These are phyloP conservation scores for Dinomys branickii DNA, from an alignment of 2,113 vertebrate species.

Conservation along the genomic window DNA sequence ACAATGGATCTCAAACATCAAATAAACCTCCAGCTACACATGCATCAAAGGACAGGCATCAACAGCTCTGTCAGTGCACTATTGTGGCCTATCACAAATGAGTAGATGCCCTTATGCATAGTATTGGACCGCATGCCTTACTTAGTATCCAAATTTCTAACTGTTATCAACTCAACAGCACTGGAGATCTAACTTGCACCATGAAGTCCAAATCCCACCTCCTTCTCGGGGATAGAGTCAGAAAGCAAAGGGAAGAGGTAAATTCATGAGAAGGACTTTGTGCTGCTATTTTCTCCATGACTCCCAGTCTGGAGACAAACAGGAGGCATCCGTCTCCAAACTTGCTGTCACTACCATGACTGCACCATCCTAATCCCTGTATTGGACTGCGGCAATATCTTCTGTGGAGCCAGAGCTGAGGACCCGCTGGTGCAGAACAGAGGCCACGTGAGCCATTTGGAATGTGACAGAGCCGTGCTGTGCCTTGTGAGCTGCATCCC, in stretches of 20 bases:
- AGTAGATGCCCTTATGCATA: neutral
- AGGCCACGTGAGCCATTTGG: neutral
- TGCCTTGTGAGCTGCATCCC: neutral
- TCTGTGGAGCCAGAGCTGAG: neutral
- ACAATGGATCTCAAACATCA: slow-evolving; percentile 44
- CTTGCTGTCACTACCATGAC: neutral
- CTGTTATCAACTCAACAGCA: neutral
- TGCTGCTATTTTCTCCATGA: neutral
- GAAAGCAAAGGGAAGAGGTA: neutral
- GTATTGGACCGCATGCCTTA: neutral
- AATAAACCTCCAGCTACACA: slow-evolving; percentile 18
- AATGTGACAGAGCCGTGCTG: neutral
- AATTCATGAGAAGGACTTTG: neutral
- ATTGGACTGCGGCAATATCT: neutral
- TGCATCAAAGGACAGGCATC: neutral
- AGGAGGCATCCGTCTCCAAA: slow-evolving; percentile 56
- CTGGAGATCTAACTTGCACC: neutral
- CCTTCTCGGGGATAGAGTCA: neutral
- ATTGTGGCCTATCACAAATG: neutral
- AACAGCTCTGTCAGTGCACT: neutral
- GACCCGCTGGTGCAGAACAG: slow-evolving; percentile 27
- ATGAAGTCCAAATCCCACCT: neutral
- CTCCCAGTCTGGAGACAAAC: neutral
- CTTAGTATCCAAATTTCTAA: neutral
- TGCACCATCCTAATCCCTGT: neutral